These are phyloP conservation scores for Tympanuchus pallidicinctus DNA, from an alignment of 2,113 vertebrate genomes.

Conservation along the genomic window DNA sequence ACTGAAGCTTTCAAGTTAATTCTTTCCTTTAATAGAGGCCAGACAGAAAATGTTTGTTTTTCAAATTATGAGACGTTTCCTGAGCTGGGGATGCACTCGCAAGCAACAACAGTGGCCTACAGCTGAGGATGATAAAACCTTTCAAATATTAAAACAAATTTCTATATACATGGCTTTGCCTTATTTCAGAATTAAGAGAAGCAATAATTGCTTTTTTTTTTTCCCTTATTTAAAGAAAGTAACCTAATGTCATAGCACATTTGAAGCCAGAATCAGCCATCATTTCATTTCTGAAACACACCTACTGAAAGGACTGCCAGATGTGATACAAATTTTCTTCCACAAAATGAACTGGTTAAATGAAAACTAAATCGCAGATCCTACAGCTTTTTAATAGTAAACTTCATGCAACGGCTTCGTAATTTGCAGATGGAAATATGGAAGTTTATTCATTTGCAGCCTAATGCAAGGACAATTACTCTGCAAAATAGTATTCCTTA, in stretches of 20 bases:
- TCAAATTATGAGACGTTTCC: background rate
- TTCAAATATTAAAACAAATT: background rate
- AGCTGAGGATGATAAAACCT: background rate
- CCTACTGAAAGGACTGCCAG: background rate
- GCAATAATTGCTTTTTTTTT: background rate
- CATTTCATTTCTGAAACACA: background rate
- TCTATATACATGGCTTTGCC: background rate
- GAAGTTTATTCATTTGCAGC: background rate
- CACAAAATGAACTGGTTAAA: slow-evolving; percentile 25
- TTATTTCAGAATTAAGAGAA: background rate
- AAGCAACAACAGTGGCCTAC: background rate
- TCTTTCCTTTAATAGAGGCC: background rate
- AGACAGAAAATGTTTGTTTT: background rate
- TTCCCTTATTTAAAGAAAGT: background rate
- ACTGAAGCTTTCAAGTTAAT: background rate
- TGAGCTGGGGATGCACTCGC: background rate
- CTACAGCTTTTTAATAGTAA: background rate
- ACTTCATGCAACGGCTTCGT: background rate
- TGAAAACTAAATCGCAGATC: background rate
- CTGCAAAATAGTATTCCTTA: slow-evolving; percentile 12
- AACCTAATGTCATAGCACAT: background rate
- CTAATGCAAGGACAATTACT: background rate
- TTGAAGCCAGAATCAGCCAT: background rate
- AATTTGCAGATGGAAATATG: slow-evolving; percentile 22
- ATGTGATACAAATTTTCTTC: background rate